Evolutionary conservation across 1,140 invertebrate genomes (phyloP).

Genomic region (Aphelinus atriplicis): DNA sequence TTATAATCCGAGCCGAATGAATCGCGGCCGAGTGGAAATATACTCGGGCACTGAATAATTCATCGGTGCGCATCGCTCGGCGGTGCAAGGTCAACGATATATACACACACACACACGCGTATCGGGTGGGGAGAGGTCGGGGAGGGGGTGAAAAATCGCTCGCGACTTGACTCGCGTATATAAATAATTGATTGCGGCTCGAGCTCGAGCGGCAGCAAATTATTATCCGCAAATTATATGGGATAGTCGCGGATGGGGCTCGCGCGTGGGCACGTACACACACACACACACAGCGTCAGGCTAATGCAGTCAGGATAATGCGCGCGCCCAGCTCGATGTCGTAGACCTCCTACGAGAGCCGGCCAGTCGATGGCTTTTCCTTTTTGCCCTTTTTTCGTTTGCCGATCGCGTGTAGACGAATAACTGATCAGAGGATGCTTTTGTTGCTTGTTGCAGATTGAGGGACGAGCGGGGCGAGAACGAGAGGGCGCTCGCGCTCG

Average conservation of each 20-base stretch:
- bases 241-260: neutral
- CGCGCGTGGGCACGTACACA: neutral
- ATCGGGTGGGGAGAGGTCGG: too few species aligned
- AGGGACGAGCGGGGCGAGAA: conserved; percentile 84
- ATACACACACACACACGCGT: neutral
- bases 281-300: neutral
- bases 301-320: neutral
- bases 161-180: neutral
- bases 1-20: conserved; percentile 39
- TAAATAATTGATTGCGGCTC: conserved; percentile 29
- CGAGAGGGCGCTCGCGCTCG: conserved; percentile 79
- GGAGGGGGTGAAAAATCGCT: conserved; percentile 10
- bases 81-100: conserved; percentile 24
- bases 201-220: neutral
- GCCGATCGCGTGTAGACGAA: neutral
- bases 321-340: too few species aligned
- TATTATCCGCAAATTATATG: conserved; percentile 32
- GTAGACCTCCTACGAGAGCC: too few species aligned
- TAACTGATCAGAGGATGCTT: neutral
- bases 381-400: too few species aligned
- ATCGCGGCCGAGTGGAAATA: conserved; percentile 4
- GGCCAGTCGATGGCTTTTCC: too few species aligned
- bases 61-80: conserved; percentile 13
- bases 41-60: conserved; percentile 32
- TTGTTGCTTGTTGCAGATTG: conserved; percentile 72